These are phyloP conservation scores for Urocitellus parryii DNA, from an alignment of 2,113 vertebrate genomes.

Conservation along the genomic window DNA sequence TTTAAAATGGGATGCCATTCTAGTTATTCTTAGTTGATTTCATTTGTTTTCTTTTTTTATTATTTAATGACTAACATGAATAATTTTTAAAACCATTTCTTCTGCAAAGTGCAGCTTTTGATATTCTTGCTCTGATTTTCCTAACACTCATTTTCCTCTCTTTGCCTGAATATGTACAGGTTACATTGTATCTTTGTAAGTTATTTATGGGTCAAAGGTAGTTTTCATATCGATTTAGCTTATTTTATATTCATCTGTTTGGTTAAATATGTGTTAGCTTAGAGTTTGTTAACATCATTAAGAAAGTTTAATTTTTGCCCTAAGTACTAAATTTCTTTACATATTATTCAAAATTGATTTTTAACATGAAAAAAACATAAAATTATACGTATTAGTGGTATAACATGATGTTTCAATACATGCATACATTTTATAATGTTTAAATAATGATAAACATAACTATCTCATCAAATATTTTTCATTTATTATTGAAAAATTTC, in stretches of 20 bases:
- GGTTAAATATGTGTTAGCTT: not conserved
- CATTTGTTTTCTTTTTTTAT: not conserved
- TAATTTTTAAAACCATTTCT: not conserved
- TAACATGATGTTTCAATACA: no score
- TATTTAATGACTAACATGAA: not conserved
- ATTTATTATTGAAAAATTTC: no score
- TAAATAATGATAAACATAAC: no score
- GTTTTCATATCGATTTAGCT: not conserved
- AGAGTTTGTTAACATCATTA: not conserved
- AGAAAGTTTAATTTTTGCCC: not conserved
- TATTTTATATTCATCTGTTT: not conserved
- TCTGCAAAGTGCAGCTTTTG: not conserved
- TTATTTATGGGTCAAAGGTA: not conserved
- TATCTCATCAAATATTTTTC: no score
- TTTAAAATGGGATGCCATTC: no score
- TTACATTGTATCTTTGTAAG: not conserved
- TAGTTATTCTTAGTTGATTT: not conserved
- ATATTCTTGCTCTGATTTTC: not conserved
- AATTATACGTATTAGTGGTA: no score
- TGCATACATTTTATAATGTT: not conserved
- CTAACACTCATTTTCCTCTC: not conserved
- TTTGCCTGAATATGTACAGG: not conserved
- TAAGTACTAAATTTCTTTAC: no score
- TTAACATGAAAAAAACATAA: no score
- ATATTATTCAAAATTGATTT: no score